These are phyloP conservation scores for human DNA, from an alignment of 2,113 vertebrate species.

Conservation along the genomic window DNA sequence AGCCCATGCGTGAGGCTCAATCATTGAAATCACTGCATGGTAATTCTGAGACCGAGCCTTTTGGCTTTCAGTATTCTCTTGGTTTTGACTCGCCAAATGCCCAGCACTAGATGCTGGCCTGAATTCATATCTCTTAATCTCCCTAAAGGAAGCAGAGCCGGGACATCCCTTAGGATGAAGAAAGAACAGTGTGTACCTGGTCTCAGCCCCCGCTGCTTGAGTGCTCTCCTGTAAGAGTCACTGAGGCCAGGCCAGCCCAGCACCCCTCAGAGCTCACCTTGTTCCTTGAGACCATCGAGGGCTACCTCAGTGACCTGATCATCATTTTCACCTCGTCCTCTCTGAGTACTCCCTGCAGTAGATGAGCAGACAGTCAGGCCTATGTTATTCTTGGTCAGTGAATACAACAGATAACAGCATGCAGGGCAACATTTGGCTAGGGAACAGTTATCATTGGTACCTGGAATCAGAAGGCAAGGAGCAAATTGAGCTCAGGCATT, in stretches of 20 bases:
- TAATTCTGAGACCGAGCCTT: not conserved
- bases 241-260: not conserved
- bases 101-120: not conserved
- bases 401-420: not conserved
- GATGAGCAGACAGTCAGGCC: no score
- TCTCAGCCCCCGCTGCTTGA: no score
- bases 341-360: not conserved
- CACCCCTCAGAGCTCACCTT: fast-evolving
- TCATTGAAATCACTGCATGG: not conserved
- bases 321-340: not conserved
- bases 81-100: not conserved
- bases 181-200: not conserved
- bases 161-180: not conserved
- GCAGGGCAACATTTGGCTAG: not conserved
- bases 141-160: not conserved
- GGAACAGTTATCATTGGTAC: not conserved
- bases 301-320: not conserved
- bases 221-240: not conserved
- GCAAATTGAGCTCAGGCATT: not conserved
- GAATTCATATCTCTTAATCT: not conserved
- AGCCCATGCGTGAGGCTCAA: not conserved
- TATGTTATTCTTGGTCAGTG: not conserved
- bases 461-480: not conserved
- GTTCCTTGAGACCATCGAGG: not conserved
- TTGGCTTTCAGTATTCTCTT: not conserved